A percentile compares a stretch with the other conserved stretches of the same genome.
Conservation (phyloP, 2,888 invertebrate genomes). For the Caenorhabditis sp. region DNA sequence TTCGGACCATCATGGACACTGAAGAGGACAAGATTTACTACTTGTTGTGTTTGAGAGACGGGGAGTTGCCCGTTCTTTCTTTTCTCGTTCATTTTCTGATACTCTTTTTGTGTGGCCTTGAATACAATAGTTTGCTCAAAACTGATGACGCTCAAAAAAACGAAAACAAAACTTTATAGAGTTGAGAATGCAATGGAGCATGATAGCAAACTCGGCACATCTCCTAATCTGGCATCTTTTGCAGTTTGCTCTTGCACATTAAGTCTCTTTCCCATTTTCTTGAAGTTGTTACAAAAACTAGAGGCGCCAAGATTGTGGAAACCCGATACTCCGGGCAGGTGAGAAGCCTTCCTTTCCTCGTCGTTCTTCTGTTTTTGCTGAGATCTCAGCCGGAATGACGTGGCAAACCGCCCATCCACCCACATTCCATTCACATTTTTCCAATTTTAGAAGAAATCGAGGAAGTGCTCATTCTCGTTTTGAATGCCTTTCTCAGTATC, state of each 20-base stretch:
- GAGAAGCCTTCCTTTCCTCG: conserved; percentile 22
- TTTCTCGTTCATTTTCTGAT: conserved; percentile 11
- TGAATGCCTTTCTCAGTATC: conserved; percentile 26
- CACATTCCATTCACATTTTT: conserved; percentile 23
- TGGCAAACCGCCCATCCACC: conserved; percentile 5
- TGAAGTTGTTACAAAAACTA: conserved; percentile 20
- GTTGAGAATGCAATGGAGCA: too few relatives aligned
- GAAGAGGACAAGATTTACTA: conserved; percentile 50
- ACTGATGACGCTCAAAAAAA: too few relatives aligned
- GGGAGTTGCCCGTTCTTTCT: conserved; percentile 8
- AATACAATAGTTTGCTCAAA: too few relatives aligned
- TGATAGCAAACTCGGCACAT: too few relatives aligned
- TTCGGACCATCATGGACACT: conserved; percentile 43
- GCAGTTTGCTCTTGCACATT: too few relatives aligned
- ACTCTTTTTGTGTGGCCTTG: too few relatives aligned
- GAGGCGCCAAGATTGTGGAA: conserved; percentile 33
- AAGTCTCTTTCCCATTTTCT: not conserved
- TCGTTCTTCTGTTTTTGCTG: not conserved
- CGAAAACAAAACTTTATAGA: too few relatives aligned
- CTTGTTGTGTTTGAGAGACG: conserved; percentile 22
- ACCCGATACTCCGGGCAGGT: conserved; percentile 30
- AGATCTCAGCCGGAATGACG: conserved; percentile 18
- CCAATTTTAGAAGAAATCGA: conserved; percentile 34
- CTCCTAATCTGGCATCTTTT: too few relatives aligned
- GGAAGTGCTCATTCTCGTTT: conserved; percentile 15